Evolutionary conservation across 2,113 vertebrate species (phyloP).

Genomic region (Hemibates koningsi): DNA sequence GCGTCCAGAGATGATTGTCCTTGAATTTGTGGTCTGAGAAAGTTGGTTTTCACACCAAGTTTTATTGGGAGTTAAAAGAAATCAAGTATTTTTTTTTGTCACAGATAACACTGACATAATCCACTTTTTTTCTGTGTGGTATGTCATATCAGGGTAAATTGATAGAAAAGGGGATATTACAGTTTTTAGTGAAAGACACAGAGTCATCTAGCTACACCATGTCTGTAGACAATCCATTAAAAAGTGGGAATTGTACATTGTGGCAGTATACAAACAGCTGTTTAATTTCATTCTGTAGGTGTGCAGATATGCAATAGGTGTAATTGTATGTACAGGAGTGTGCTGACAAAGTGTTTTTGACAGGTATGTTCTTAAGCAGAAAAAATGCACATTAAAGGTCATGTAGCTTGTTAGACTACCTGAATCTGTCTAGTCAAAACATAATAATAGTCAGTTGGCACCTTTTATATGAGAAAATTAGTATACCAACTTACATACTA

Average conservation of each 20-base stretch:
- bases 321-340: background rate
- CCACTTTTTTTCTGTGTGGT: constrained; percentile 12
- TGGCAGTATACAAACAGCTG: background rate
- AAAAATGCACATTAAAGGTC: background rate
- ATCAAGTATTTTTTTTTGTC: background rate
- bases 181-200: background rate
- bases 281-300: background rate
- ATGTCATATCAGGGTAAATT: background rate
- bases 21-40: background rate
- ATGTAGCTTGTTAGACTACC: background rate
- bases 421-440: background rate
- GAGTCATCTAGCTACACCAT: background rate
- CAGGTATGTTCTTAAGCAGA: background rate
- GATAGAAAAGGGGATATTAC: constrained; percentile 4
- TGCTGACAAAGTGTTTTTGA: background rate
- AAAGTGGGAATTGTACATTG: background rate
- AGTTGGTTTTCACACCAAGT: background rate
- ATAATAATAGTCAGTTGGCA: background rate
- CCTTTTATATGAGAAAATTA: background rate
- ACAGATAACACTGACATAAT: constrained; percentile 9
- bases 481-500: background rate
- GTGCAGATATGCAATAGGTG: background rate
- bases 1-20: constrained; percentile 1
- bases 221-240: constrained; percentile 8
- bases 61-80: constrained; percentile 6